phyloP scores from a whole-genome alignment of 2,888 invertebrate genomes.

The Oligia strigilis region DNA sequence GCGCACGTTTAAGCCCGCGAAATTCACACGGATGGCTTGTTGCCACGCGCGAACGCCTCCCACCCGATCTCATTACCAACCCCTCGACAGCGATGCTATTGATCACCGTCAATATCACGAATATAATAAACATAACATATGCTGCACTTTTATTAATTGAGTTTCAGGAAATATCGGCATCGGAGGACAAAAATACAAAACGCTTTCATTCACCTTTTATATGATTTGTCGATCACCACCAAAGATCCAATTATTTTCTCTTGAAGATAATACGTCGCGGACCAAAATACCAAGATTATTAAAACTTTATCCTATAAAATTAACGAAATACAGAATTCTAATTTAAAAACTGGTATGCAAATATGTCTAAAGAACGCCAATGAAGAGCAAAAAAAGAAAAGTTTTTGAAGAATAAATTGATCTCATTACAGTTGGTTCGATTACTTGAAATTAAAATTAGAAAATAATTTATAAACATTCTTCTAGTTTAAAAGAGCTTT shows the following conservation, averaged over 20 bases:
- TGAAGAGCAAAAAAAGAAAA: conserved; percentile 45
- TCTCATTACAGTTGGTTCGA: conserved; percentile 55
- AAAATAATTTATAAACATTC: conserved; percentile 49
- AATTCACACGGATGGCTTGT: conserved; percentile 85
- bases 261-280: background rate
- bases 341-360: conserved; percentile 44
- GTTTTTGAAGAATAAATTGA: conserved; percentile 47
- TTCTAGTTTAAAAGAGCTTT: conserved; percentile 41
- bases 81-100: conserved; percentile 78
- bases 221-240: background rate
- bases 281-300: background rate
- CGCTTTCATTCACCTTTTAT: background rate
- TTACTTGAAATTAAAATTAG: conserved; percentile 54
- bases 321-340: conserved; percentile 39
- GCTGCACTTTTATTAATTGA: conserved; percentile 63
- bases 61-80: conserved; percentile 84
- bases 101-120: conserved; percentile 81
- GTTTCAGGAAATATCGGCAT: conserved; percentile 26
- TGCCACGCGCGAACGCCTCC: conserved; percentile 86
- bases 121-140: conserved; percentile 71
- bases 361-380: conserved; percentile 31
- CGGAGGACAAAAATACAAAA: background rate
- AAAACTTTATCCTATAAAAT: conserved; percentile 25
- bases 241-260: background rate
- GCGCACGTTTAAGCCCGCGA: conserved; percentile 78